Conservation (phyloP, 2,797 vertebrate species). For the Melanotaenia pygmaea region DNA sequence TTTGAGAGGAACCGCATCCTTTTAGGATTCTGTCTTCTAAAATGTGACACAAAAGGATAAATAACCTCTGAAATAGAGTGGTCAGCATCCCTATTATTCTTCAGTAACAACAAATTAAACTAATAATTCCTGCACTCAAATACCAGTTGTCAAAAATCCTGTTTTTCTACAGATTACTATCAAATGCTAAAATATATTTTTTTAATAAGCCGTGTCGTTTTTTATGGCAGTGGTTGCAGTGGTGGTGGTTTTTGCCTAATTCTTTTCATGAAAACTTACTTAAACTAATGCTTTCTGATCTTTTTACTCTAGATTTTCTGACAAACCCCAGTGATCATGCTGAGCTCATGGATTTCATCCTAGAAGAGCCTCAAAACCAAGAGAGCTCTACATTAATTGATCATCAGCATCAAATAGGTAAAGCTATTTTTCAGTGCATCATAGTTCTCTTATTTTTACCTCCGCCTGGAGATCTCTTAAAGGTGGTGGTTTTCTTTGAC, state of each 20-base stretch:
- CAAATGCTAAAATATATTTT: background rate
- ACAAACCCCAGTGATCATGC: conserved; percentile 49
- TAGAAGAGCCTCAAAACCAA: conserved; percentile 30
- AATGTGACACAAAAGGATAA: conserved; percentile 16
- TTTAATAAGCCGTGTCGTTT: background rate
- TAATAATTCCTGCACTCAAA: conserved; percentile 2
- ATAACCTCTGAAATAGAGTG: background rate
- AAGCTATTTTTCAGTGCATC: conserved; percentile 21
- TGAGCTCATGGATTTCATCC: conserved; percentile 37
- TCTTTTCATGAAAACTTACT: background rate
- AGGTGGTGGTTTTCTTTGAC: background rate
- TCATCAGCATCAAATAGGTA: conserved; percentile 25
- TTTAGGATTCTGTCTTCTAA: conserved; percentile 18
- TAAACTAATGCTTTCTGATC: background rate
- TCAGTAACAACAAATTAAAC: background rate
- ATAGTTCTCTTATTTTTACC: background rate
- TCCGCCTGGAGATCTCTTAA: background rate
- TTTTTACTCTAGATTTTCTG: conserved; percentile 74
- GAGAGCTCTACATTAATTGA: conserved; percentile 34
- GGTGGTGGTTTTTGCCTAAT: background rate
- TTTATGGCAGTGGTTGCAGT: background rate
- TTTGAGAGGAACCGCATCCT: conserved; percentile 1
- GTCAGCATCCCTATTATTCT: background rate
- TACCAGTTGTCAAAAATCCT: background rate
- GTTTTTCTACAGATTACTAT: background rate